phyloP scores from a whole-genome alignment of 2,797 vertebrate genomes.

The Pangasius krempfi region DNA sequence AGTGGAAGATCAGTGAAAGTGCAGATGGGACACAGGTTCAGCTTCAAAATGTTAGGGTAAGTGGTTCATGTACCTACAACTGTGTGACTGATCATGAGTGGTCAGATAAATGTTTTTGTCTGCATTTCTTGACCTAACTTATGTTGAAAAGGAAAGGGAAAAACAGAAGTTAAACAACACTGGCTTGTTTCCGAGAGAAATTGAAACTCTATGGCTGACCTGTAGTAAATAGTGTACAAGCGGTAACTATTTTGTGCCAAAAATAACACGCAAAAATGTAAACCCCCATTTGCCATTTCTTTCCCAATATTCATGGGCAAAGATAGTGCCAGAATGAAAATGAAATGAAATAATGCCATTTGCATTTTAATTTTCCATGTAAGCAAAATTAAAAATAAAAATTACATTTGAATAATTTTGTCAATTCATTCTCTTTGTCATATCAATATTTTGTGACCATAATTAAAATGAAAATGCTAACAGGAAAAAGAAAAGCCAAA shows the following conservation, averaged over 20 bases:
- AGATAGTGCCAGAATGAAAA: background rate
- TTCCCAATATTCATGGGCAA: background rate
- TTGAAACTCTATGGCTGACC: background rate
- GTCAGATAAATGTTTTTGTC: background rate
- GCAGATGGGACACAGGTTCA: background rate
- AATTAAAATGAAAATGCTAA: no score
- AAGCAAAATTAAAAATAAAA: background rate
- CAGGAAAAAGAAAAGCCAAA: no score
- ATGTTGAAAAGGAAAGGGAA: background rate
- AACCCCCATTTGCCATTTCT: no score
- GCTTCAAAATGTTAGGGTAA: background rate
- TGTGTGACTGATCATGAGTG: background rate
- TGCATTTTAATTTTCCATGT: background rate
- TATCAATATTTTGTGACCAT: no score
- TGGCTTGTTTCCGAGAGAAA: background rate
- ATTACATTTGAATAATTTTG: background rate
- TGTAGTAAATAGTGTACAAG: background rate
- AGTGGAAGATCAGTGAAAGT: slow-evolving; percentile 33
- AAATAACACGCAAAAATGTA: no score
- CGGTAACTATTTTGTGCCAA: background rate
- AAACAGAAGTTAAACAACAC: background rate
- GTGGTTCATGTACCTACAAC: background rate
- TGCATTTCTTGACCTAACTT: background rate
- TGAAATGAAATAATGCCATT: background rate
- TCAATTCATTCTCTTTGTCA: background rate